phyloP scores from a whole-genome alignment of 2,888 invertebrate genomes.

The Drosophila algonquin region DNA sequence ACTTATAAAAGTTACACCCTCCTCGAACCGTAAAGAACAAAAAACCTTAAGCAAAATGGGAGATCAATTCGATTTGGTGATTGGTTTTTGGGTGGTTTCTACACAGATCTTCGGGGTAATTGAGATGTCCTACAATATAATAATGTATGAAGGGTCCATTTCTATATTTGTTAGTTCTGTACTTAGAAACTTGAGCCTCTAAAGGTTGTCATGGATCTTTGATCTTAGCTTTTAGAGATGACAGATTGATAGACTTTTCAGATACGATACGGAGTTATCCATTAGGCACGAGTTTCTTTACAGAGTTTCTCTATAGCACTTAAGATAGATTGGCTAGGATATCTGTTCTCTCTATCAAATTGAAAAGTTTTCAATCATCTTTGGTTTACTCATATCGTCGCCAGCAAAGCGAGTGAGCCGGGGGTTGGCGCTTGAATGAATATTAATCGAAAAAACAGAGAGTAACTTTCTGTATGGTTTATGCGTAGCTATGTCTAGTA shows the following conservation, averaged over 20 bases:
- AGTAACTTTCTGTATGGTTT: neutral
- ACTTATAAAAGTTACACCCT: constrained; percentile 65
- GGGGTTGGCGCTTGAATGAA: no score
- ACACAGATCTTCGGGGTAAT: neutral
- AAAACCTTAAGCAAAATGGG: constrained; percentile 39
- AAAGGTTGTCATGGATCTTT: no score
- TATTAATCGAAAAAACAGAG: neutral
- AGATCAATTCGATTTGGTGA: constrained; percentile 62
- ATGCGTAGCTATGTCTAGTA: neutral
- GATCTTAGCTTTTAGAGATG: no score
- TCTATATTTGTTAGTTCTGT: neutral
- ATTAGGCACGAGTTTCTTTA: no score
- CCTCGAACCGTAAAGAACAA: constrained; percentile 2
- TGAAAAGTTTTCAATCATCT: no score
- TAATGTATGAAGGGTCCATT: neutral
- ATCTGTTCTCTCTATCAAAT: no score
- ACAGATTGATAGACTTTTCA: no score
- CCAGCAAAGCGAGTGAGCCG: no score
- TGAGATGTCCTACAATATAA: neutral
- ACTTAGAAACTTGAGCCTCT: neutral
- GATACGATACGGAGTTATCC: no score
- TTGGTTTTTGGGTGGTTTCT: constrained; percentile 50
- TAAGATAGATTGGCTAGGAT: no score
- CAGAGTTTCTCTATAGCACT: no score
- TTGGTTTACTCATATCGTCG: no score